Conservation (phyloP, 2,888 invertebrate genomes). For the Achlya flavicornis region DNA sequence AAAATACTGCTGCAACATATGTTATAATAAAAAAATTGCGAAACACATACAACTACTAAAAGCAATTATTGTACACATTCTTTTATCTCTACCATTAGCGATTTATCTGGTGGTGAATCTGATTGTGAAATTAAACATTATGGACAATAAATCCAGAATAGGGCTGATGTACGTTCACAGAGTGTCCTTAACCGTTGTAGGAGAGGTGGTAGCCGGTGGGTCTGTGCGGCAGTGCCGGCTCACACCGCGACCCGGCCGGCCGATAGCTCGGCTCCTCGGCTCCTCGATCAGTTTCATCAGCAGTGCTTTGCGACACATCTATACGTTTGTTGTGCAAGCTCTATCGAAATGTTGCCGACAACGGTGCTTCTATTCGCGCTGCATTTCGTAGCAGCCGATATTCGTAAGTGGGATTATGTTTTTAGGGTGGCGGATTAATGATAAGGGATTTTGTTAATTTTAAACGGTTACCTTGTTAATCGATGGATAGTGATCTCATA, state of each 20-base stretch:
- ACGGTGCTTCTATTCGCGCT: constrained; percentile 62
- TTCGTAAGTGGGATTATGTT: constrained; percentile 62
- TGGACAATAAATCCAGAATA: constrained; percentile 43
- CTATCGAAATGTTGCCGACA: constrained; percentile 61
- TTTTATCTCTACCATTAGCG: background rate
- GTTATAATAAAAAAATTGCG: background rate
- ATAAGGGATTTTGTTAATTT: constrained; percentile 11
- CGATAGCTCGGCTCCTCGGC: constrained; percentile 47
- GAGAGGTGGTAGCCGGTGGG: constrained; percentile 39
- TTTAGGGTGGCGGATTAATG: constrained; percentile 4
- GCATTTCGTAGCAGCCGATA: constrained; percentile 69
- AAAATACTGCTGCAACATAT: background rate
- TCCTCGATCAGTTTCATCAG: constrained; percentile 40
- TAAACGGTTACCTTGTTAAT: background rate
- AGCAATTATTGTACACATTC: background rate
- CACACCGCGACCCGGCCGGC: constrained; percentile 69
- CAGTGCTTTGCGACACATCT: constrained; percentile 51
- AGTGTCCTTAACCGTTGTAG: constrained; percentile 42
- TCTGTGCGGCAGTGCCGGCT: constrained; percentile 65
- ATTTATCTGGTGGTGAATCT: background rate
- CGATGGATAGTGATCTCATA: background rate
- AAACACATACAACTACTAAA: background rate
- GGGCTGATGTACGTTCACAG: constrained; percentile 60
- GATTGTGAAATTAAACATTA: constrained; percentile 6
- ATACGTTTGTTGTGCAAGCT: constrained; percentile 56